These are phyloP conservation scores for Athrips mouffetella DNA, from an alignment of 2,888 invertebrate species.

Conservation along the genomic window DNA sequence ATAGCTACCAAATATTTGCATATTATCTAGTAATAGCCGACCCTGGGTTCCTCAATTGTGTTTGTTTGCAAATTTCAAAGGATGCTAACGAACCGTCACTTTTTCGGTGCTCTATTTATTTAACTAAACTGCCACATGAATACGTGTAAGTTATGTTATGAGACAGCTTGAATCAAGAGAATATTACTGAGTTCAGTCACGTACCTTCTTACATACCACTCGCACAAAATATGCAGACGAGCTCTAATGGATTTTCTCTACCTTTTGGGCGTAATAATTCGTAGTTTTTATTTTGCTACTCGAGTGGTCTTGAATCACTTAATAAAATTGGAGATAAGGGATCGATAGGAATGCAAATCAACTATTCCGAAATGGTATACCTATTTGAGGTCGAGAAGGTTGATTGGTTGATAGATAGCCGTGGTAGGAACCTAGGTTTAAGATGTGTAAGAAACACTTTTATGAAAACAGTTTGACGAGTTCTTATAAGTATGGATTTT, in stretches of 20 bases:
- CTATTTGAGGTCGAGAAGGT: no score
- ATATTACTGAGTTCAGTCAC: constrained; percentile 1
- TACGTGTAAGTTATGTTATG: no score
- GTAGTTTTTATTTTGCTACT: no score
- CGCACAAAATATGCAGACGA: constrained; percentile 6
- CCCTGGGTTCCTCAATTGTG: neutral
- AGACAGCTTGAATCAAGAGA: neutral
- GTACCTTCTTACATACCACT: no score
- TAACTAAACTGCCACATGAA: neutral
- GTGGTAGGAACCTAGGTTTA: no score
- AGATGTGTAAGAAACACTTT: no score
- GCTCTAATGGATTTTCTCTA: constrained; percentile 3
- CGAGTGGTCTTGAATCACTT: no score
- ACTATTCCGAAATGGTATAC: neutral
- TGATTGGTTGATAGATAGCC: no score
- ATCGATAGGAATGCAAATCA: neutral
- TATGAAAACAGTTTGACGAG: no score
- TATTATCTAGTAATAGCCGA: constrained; percentile 3
- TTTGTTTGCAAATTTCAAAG: constrained; percentile 6
- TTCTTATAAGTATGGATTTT: no score
- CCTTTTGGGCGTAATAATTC: neutral
- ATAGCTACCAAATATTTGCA: constrained; percentile 14
- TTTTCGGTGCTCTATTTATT: constrained; percentile 6
- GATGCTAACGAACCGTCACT: constrained; percentile 5
- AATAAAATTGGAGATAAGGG: no score